Evolutionary conservation across 2,113 vertebrate species (phyloP).

Genomic region (Etia nguti): DNA sequence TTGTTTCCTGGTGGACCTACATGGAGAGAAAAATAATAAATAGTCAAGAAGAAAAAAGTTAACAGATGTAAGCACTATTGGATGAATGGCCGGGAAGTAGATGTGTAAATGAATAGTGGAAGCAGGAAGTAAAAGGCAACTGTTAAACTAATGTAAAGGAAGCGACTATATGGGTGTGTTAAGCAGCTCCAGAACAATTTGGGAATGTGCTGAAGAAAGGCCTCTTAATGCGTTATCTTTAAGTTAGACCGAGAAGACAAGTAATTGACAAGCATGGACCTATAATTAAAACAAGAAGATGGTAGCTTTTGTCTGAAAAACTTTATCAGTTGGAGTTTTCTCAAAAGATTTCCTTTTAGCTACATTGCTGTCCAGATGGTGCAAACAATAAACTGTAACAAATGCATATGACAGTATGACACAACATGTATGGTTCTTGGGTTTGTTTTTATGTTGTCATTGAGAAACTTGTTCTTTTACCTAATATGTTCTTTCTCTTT

Average conservation of each 20-base stretch:
- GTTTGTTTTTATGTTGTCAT: background rate
- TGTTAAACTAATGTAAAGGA: background rate
- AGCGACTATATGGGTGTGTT: background rate
- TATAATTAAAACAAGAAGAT: background rate
- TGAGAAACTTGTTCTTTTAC: slow-evolving; percentile 36
- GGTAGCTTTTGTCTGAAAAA: background rate
- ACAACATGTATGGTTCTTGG: background rate
- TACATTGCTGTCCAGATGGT: background rate
- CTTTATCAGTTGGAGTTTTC: background rate
- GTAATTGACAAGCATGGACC: fast-evolving
- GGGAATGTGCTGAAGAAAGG: background rate
- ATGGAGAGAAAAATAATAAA: fast-evolving
- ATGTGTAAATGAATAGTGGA: background rate
- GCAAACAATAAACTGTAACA: background rate
- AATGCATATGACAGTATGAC: background rate
- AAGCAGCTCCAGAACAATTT: background rate
- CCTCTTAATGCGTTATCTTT: background rate
- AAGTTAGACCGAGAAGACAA: background rate
- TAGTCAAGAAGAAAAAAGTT: background rate
- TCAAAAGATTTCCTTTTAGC: background rate
- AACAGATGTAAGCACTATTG: background rate
- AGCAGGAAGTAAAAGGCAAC: background rate
- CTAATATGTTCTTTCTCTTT: slow-evolving; percentile 81
- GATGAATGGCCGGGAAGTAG: background rate
- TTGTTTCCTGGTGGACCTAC: slow-evolving; percentile 80